Evolutionary conservation across 1,140 invertebrate genomes (phyloP), one percentile per base, ranked within the genome.

Genomic region (Halesus radiatus): DNA sequence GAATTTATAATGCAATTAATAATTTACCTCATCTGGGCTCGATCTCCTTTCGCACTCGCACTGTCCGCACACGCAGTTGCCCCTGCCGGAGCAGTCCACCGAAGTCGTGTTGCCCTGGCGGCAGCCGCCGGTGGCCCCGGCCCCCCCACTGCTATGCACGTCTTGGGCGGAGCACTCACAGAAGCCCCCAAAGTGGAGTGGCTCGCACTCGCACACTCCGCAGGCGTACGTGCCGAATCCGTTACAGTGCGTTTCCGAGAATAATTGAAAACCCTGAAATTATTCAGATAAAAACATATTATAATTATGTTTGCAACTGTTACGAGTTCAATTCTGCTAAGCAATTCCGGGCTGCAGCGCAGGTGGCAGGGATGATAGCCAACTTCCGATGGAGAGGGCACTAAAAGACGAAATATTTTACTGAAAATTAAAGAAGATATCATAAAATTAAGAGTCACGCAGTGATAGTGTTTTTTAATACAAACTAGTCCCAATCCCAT

Each of bases 141-240:
- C 88, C 50, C 85, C 84, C 1, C 90, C 88, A 50, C 85, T 84
- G 3, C 90, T 87, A 20, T 86, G 85, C 29, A 87, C 84, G 50
- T 90, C 86, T 80, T 90, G 87, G 15, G 90, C 88, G 58, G 94
- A 94, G 86, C 97, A 98, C 88, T 98, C 96, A 88, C 98, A 99
- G 72, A 90, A 91, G 84, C 94, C 92, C 62, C 98, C 98, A 86
- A 96, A 97, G 84, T 92, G 92, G 52, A 91, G 92, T 6, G 92
- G 88, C 80, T 94, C 88, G 88, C 98, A 99, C 80, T 94, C 91
- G 86, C 98, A 99, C 82, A 98, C 92, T 60, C 97, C 98, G 88
- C 97, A 99, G 85, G 94, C 94, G 1, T 93, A 90, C 6, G 93
- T 93, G 58, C 96, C 96, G 60, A 89, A 87, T 0, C 88, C 86